A percentile compares a stretch with the other conserved stretches of the same genome.
phyloP scores from a whole-genome alignment of 64 coral and sea anemone species.

The Montipora cactus region DNA sequence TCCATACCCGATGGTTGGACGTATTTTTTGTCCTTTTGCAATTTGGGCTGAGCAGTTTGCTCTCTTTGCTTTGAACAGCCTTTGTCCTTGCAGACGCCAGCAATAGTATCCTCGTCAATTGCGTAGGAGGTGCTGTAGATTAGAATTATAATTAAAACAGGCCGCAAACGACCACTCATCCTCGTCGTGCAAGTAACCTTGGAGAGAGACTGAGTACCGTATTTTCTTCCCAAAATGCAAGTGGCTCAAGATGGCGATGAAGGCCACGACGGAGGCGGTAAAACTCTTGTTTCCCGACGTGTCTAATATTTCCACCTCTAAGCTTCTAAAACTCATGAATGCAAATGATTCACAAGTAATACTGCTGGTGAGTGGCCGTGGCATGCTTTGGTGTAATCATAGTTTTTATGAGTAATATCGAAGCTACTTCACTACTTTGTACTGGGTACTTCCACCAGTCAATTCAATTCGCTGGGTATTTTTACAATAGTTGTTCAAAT shows the following conservation, averaged over 20 bases:
- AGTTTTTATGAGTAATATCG: no score
- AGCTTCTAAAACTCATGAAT: slow-evolving; percentile 62
- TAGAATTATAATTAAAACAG: background rate
- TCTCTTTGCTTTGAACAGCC: slow-evolving; percentile 15
- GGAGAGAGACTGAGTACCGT: background rate
- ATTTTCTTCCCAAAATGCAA: slow-evolving; percentile 58
- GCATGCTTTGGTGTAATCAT: no score
- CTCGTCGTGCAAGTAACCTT: background rate
- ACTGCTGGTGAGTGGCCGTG: slow-evolving; percentile 70
- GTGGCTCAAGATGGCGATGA: slow-evolving; percentile 53
- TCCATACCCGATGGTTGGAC: slow-evolving; percentile 87
- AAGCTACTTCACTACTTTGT: no score
- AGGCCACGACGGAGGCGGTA: slow-evolving; percentile 53
- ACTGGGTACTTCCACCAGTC: no score
- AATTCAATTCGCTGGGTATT: no score
- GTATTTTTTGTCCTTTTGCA: slow-evolving; percentile 26
- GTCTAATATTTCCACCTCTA: slow-evolving; percentile 54
- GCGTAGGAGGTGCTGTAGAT: background rate
- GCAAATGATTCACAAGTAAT: slow-evolving; percentile 39
- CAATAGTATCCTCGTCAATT: background rate
- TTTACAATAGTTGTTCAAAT: no score
- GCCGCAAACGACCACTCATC: background rate
- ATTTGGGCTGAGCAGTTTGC: background rate
- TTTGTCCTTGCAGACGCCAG: slow-evolving; percentile 47
- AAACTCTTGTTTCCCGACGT: slow-evolving; percentile 68